Evolutionary conservation across 2,797 vertebrate species (phyloP), one percentile per base, ranked within the genome.

Genomic region (Liparis tanakae): DNA sequence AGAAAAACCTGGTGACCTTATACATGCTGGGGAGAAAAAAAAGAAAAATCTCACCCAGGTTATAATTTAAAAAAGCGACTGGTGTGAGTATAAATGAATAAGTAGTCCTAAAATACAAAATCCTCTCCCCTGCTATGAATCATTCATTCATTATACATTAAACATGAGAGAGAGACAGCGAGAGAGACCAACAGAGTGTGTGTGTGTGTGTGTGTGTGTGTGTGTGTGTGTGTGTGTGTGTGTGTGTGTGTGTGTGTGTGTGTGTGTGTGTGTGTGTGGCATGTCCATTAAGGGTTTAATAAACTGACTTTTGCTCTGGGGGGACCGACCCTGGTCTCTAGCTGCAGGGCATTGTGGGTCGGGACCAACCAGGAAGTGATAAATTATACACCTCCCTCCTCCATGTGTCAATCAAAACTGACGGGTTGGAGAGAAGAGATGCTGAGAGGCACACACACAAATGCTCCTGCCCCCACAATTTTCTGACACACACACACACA

Each of bases 131-230:
- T 82, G 72, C 82, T 87, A 94, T 95, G 88, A 94, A 95, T 94
- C 92, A 94, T 95, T 94, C 89, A 95, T 94, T 90, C 84, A 90
- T 92, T 85, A 90, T 91, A 86, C 91, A 94, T 94, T 93, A 94
- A 94, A 94, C 90, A 94, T 94, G 92, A 93, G 89, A 84, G 88
- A 87, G 85, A 80, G 82, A 81, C 81, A 79, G 72, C 79, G 75
- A 85, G 67, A 85, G 77, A 76, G 67, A 56, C 73, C 60, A 65
- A 22, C 70, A 59, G 67, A 25, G 78, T 58, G 25, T 78, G 73
- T 54, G 60, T 60, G 25, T 43, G 15, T 51, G 51, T 30, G 51
- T 30, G 51, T 30, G 51, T 30, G 51, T 54, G 53, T 15, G 53
- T 30, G 51, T 61, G 67, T 56, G 58, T 67, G 78, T 50, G 70